phyloP scores from a whole-genome alignment of 2,797 vertebrate genomes.

The Diglossa cyanea region DNA sequence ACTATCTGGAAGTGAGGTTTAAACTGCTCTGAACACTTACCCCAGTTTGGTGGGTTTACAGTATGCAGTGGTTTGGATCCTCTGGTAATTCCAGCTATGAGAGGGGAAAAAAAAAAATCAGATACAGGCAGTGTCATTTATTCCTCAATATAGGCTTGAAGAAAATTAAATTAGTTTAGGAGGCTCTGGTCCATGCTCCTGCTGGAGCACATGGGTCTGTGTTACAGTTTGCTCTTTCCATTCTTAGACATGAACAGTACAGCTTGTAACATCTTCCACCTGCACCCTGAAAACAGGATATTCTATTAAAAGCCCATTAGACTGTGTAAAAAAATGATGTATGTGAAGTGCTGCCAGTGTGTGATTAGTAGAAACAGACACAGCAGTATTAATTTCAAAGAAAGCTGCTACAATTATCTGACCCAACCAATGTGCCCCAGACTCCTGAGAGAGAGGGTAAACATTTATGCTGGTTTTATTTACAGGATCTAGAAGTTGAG shows the following conservation, averaged over 20 bases:
- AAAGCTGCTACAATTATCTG: constrained; percentile 3
- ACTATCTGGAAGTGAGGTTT: neutral
- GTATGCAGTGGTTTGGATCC: neutral
- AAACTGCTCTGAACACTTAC: neutral
- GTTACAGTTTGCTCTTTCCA: neutral
- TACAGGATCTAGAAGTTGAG: neutral
- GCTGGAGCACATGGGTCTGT: neutral
- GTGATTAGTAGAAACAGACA: constrained; percentile 8
- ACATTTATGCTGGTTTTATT: neutral
- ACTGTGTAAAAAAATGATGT: neutral
- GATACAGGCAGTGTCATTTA: neutral
- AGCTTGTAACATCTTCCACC: neutral
- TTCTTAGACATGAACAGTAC: constrained; percentile 7
- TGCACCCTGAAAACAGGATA: neutral
- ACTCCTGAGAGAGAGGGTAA: neutral
- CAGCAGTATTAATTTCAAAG: constrained; percentile 25
- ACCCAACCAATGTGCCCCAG: neutral
- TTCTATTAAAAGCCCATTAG: constrained; percentile 25
- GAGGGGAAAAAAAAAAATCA: neutral
- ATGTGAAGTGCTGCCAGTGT: constrained; percentile 23
- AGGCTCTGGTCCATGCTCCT: neutral
- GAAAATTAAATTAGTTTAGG: neutral
- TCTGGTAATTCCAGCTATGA: neutral
- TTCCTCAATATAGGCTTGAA: neutral
- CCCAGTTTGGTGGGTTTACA: neutral